Base-by-base conservation (phyloP, 2,888 invertebrate genomes). In the Zygothrica quintamaculata region DNA sequence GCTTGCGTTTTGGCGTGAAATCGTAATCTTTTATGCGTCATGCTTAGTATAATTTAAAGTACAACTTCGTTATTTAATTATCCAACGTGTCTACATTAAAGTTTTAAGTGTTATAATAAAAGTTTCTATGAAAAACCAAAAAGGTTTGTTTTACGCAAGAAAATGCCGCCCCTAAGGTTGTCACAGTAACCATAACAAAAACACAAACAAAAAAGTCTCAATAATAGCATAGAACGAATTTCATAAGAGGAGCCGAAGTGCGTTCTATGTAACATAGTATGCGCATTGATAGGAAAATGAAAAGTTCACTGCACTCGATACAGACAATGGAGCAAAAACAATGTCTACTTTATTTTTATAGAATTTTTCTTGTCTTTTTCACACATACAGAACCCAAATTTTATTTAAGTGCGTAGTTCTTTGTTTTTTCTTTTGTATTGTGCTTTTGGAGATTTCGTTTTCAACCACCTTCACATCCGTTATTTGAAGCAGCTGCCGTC, bases 271-370 rank as follows among this genome's bases (percentile, higher is more conserved):
- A n/a, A n/a, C n/a, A n/a, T n/a, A n/a, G n/a, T n/a, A n/a, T n/a
- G n/a, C n/a, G n/a, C 43, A 44, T 48, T 48, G 25, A 56, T 42
- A 58, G 44, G 22, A 29, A 56, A 62, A 50, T 34, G 11, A 57
- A 64, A 57, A 64, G 87, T 74, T 81, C 87, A 87, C 65, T 80
- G 81, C 67, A 68, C 79, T 80, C 40, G 22, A 39, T 34, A 51
- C 39, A 46, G 53, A 53, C 33, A 40, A 53, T 39, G 39, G 39
- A 57, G 26, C 39, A 51, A 9, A 33, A 34, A 31, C 34, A 57
- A 48, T 62, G 47, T 62, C 53, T 22, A 42, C 55, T 65, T 66
- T n/a, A 37, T 55, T 65, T 50, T 62, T 18, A 48, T 42, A 26
- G 5, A 42, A 59, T 50, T 58, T 33, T 58, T 58, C 56, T 57